Base-by-base conservation (phyloP, 2,888 invertebrate genomes). In the Rhorus exstirpatorius region DNA sequence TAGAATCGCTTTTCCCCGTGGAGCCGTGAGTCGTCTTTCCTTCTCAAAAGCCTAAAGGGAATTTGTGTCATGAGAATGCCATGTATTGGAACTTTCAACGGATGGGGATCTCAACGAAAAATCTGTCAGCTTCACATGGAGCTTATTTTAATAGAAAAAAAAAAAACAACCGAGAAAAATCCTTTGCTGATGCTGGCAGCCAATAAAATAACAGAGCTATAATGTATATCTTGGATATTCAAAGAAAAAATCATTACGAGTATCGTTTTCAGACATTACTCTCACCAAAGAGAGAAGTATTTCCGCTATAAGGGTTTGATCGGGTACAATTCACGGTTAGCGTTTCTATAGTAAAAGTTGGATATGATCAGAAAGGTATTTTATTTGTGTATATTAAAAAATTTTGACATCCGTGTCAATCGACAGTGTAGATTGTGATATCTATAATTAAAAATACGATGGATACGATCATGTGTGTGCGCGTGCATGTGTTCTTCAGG, bases 11-110 rank as follows among this genome's bases (percentile, higher is more conserved):
- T 63, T 31, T 55, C 31, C 17, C 31, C 53, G 49, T 49, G 46
- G 24, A 72, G 21, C 24, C 46, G 12, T n/a, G 31, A 75, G 65
- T 31, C 72, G 46, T 41, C 60, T 35, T 49, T 60, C 21, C 51
- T 61, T 74, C 49, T 38, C 51, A 49, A 78, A 65, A 65, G 63
- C 46, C n/a, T 53, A 24, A 61, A 55, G 21, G 12, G 41, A 63
- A 74, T 35, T 51, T 31, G 26, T 53, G 51, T 63, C 17, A 53
- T 10, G 12, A 63, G 46, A 38, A 19, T n/a, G 21, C 12, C 51
- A 17, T 44, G 63, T n/a, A 14, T 3, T 3, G 26, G 41, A 63
- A n/a, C 44, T 26, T n/a, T 12, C 3, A 53, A 35, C 7, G 53
- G 19, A 68, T 14, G 10, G 49, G 31, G 10, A 26, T n/a, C 3